Evolutionary conservation across 2,113 vertebrate genomes (phyloP), one percentile per base, ranked within the genome.

Genomic region (Brachyhypopomus occidentalis): DNA sequence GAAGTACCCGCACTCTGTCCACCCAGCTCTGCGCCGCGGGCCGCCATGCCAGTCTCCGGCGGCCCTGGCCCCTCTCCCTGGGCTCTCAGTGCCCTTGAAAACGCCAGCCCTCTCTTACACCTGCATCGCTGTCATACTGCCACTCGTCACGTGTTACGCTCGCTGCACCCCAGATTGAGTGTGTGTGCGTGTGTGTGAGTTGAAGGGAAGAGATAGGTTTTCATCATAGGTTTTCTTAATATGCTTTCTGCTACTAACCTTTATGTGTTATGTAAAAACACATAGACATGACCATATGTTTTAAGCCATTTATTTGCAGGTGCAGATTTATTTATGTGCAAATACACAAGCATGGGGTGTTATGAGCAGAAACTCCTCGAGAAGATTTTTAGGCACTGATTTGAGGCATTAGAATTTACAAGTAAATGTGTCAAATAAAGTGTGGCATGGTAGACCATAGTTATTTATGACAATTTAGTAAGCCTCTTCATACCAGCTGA

Each of bases 401-500:
- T 5, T 20, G 72, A 78, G 58, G 69, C 76, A 76, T 52, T 52
- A 52, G 25, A 52, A 56, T 67, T 69, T 69, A 25, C 30, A 38
- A 67, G 34, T 64, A 36, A 86, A 87, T 85, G 83, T 89, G 76
- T 85, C 58, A 75, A 84, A 66, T 73, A 70, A 59, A 85, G 89
- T 75, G 75, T 86, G 85, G 88, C 85, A 87, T 81, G 83, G 87
- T 78, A 84, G 74, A 58, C 71, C 58, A 78, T 80, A 87, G 84
- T 82, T 86, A 87, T 83, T 71, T 79, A 23, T 79, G 87, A 86
- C 84, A 87, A 66, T 69, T 80, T 30, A 84, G 79, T 90, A 91
- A 92, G 89, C 88, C 90, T 82, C 91, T 91, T 90, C 89, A 87
- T 75, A 90, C 85, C 89, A 88, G 48, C 79, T 72, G 85, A 82